Percentiles rank a stretch among this genome's conserved stretches.
Conservation (phyloP, 2,888 invertebrate genomes). For the Sericinus montela region DNA sequence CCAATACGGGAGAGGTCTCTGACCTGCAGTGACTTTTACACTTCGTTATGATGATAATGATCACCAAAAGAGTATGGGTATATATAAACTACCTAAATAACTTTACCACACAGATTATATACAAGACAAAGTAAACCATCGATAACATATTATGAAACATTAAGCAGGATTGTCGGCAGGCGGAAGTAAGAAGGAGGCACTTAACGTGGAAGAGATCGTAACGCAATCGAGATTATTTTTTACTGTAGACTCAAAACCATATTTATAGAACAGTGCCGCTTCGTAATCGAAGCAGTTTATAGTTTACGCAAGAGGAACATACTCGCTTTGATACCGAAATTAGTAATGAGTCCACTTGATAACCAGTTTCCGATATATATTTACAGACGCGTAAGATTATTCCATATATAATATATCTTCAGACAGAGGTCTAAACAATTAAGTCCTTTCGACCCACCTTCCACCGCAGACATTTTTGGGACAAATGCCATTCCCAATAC, state of each 20-base stretch:
- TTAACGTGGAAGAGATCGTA: slow-evolving; percentile 19
- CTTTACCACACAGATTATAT: too few species aligned
- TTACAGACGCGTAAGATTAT: neutral
- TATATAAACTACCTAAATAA: too few species aligned
- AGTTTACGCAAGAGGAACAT: slow-evolving; percentile 33
- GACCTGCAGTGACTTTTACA: too few species aligned
- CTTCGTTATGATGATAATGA: too few species aligned
- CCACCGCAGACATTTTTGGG: too few species aligned
- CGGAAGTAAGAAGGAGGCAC: slow-evolving; percentile 21
- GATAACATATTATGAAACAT: neutral
- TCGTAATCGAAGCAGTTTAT: slow-evolving; percentile 36
- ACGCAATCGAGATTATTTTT: slow-evolving; percentile 40
- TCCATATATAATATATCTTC: neutral
- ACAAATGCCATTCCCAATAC: too few species aligned
- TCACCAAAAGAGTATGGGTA: too few species aligned
- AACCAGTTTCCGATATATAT: slow-evolving; percentile 5
- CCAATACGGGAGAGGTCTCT: too few species aligned
- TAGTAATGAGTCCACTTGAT: slow-evolving; percentile 14
- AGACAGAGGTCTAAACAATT: too few species aligned
- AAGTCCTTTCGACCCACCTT: too few species aligned
- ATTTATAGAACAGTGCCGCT: slow-evolving; percentile 42
- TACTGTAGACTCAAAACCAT: slow-evolving; percentile 32
- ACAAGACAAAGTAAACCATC: too few species aligned
- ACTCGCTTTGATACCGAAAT: slow-evolving; percentile 15
- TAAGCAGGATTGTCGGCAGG: neutral